phyloP scores from a whole-genome alignment of 2,113 vertebrate species.

The Hiodon alosoides region DNA sequence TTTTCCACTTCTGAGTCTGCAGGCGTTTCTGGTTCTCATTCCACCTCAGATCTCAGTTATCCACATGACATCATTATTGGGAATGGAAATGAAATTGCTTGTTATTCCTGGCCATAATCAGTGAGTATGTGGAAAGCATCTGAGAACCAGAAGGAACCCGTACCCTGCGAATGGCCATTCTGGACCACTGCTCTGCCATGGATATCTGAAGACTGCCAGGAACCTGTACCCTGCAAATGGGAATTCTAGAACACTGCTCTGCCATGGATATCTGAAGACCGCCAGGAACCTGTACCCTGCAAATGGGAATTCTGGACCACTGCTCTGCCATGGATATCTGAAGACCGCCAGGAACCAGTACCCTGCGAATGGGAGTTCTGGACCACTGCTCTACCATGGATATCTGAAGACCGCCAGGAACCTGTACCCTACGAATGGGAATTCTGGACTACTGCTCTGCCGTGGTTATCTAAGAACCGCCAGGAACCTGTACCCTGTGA shows the following conservation, averaged over 20 bases:
- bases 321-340: too few relatives aligned
- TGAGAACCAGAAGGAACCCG: not conserved
- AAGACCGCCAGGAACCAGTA: too few relatives aligned
- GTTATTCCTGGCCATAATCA: not conserved
- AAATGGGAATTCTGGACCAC: too few relatives aligned
- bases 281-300: too few relatives aligned
- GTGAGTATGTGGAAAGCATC: not conserved
- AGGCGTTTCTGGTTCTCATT: not conserved
- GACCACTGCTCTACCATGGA: not conserved
- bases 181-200: not conserved
- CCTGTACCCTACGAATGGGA: not conserved
- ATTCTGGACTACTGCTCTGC: not conserved
- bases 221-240: too few relatives aligned
- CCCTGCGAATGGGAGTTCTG: too few relatives aligned
- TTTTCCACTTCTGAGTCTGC: not conserved
- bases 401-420: not conserved
- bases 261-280: too few relatives aligned
- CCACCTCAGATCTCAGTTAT: slow-evolving; percentile 11
- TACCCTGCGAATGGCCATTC: not conserved
- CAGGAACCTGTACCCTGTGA: too few relatives aligned
- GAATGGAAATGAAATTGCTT: not conserved
- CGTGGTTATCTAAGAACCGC: too few relatives aligned
- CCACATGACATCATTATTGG: not conserved
- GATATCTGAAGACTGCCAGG: too few relatives aligned
- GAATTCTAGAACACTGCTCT: too few relatives aligned